Evolutionary conservation across 2,888 invertebrate species (phyloP).

Genomic region (Plutella xylostella): DNA sequence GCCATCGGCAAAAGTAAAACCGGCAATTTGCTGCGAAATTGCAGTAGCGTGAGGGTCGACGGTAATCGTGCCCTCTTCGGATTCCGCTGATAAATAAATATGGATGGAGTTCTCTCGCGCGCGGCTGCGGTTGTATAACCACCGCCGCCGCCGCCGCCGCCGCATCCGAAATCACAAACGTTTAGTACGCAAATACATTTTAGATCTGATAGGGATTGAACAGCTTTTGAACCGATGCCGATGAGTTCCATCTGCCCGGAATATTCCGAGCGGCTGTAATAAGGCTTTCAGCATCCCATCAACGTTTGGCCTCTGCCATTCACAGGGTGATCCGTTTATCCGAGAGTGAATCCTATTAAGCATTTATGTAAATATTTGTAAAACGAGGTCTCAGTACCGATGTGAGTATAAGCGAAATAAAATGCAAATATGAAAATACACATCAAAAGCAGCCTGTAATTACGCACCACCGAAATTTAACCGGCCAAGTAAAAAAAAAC

Average conservation of each 20-base stretch:
- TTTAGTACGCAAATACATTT: constrained; percentile 4
- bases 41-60: constrained; percentile 44
- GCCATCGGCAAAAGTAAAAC: constrained; percentile 52
- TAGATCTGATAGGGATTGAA: background rate
- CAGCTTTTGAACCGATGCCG: background rate
- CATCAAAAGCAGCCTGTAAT: too few relatives aligned
- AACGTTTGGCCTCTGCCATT: too few relatives aligned
- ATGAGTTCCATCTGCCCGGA: background rate
- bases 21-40: constrained; percentile 55
- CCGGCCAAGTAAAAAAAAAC: too few relatives aligned
- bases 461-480: too few relatives aligned
- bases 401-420: too few relatives aligned
- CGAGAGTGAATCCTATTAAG: too few relatives aligned
- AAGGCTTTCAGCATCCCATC: too few relatives aligned
- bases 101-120: constrained; percentile 33
- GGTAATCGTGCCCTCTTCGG: constrained; percentile 40
- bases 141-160: background rate
- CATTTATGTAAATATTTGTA: too few relatives aligned
- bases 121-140: background rate
- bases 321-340: too few relatives aligned
- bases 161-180: constrained; percentile 2
- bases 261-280: too few relatives aligned
- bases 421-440: too few relatives aligned
- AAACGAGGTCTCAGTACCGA: too few relatives aligned
- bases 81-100: constrained; percentile 40